Conservation (phyloP, 53 echinoderm and acorn worm species). For the Holothuria scabra region DNA sequence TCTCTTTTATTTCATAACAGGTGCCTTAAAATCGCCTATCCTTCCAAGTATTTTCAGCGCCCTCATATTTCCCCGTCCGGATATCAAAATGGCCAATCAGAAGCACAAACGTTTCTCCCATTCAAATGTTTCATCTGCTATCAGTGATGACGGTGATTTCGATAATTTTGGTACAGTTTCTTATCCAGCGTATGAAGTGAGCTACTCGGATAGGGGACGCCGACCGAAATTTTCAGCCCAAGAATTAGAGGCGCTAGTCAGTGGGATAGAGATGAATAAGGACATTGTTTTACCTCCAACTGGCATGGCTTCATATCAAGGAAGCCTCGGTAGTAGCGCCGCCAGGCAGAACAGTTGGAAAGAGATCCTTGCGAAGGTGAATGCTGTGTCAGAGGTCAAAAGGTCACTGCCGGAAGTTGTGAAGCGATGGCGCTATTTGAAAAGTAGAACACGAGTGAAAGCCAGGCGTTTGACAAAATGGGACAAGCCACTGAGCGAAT, state of each 20-base stretch:
- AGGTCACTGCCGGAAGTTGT: slow-evolving; percentile 36
- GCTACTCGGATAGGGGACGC: neutral
- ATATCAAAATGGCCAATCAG: too few relatives aligned
- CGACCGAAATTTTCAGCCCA: slow-evolving; percentile 28
- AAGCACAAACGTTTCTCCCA: too few relatives aligned
- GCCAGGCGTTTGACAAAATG: slow-evolving; percentile 37
- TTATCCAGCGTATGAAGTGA: neutral
- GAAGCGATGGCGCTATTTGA: slow-evolving; percentile 41
- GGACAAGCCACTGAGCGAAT: slow-evolving; percentile 39
- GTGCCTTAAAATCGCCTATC: too few relatives aligned
- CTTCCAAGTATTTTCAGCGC: too few relatives aligned
- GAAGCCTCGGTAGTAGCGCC: neutral
- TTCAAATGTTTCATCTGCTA: too few relatives aligned
- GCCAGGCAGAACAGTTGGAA: slow-evolving; percentile 23
- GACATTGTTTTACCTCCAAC: slow-evolving; percentile 21
- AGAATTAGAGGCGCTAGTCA: slow-evolving; percentile 37
- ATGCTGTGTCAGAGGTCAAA: slow-evolving; percentile 35
- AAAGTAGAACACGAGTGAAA: slow-evolving; percentile 43
- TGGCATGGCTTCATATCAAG: neutral
- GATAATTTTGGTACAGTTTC: too few relatives aligned
- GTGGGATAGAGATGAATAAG: neutral
- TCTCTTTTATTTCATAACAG: too few relatives aligned
- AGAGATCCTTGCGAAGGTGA: slow-evolving; percentile 25
- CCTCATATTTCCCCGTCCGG: too few relatives aligned
- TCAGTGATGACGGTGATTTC: too few relatives aligned